Conservation (phyloP, 2,888 invertebrate species). For the Eristalinus sepulchralis region DNA sequence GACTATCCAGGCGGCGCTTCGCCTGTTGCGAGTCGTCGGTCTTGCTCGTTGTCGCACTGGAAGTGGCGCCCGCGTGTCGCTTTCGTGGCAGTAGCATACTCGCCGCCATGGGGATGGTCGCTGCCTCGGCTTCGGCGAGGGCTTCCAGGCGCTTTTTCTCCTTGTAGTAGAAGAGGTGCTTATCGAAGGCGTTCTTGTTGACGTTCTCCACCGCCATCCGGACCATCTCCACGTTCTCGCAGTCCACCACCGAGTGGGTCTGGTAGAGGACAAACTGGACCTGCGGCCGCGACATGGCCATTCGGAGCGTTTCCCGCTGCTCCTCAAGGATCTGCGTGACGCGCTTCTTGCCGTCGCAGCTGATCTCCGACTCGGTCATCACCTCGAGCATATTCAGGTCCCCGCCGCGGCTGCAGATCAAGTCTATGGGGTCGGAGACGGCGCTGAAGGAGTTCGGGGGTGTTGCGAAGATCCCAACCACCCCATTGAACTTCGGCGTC, state of each 20-base stretch:
- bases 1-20: slow-evolving; percentile 5
- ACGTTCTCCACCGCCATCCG: slow-evolving; percentile 86
- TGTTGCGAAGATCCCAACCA: slow-evolving; percentile 86
- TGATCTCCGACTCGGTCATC: slow-evolving; percentile 86
- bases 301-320: slow-evolving; percentile 87
- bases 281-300: slow-evolving; percentile 90
- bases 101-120: slow-evolving; percentile 76
- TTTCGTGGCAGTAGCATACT: slow-evolving; percentile 75
- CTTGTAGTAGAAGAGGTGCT: slow-evolving; percentile 82
- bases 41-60: slow-evolving; percentile 59
- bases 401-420: slow-evolving; percentile 90
- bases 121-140: slow-evolving; percentile 77
- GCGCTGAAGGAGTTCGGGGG: slow-evolving; percentile 92
- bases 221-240: slow-evolving; percentile 89
- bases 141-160: slow-evolving; percentile 78
- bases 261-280: slow-evolving; percentile 91
- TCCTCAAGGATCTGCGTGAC: slow-evolving; percentile 87
- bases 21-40: slow-evolving; percentile 27
- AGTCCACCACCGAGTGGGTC: slow-evolving; percentile 88
- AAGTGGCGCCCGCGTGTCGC: slow-evolving; percentile 68
- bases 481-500: slow-evolving; percentile 83
- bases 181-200: slow-evolving; percentile 86
- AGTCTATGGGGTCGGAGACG: slow-evolving; percentile 89
- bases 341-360: slow-evolving; percentile 83
- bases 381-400: slow-evolving; percentile 89